Evolutionary conservation across 2,888 invertebrate species (phyloP), one percentile per base, ranked within the genome.

Genomic region (Cantharis rufa): DNA sequence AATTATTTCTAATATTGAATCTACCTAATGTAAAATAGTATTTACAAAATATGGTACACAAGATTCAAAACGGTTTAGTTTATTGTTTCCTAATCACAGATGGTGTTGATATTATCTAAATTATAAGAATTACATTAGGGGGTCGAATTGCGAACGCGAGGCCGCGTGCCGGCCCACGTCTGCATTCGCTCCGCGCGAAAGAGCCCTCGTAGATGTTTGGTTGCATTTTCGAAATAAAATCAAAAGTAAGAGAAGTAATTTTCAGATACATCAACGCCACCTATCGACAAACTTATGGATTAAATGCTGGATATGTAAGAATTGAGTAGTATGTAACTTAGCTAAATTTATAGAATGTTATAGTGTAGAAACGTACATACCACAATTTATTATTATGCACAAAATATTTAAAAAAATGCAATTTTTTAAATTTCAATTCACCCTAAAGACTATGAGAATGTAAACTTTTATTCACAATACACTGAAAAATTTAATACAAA

Each of bases 361-460:
- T 32, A 32, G 13, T 32, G 13, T 32, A 32, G 13, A n/a, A 32
- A 24, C 24, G 24, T 24, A 24, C 24, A 24, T 24, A 24, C 24
- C 7, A 24, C 9, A 24, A 24, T 24, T 24, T 24, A 24, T 32
- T 13, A 32, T 13, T 13, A 32, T 32, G n/a, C 32, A 32, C 32
- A 13, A 32, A 32, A 32, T 32, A 32, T 32, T 28, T 4, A 32
- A 13, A 32, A 32, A 32, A 32, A 13, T 5, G 32, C 32, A 13
- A 32, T 32, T 13, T 11, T 32, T 32, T 32, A 13, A 13, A 32
- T 32, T 32, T 32, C 32, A 32, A 32, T 32, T 32, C 13, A 32
- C 32, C 32, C 32, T 32, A 32, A 32, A 13, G 32, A 32, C 77
- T 70, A 77, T 77, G 71, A 72, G 77, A 72, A 32, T 32, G 71